These are phyloP conservation scores for Hydrolagus affinis DNA, from an alignment of 2,113 vertebrate genomes.

Conservation along the genomic window DNA sequence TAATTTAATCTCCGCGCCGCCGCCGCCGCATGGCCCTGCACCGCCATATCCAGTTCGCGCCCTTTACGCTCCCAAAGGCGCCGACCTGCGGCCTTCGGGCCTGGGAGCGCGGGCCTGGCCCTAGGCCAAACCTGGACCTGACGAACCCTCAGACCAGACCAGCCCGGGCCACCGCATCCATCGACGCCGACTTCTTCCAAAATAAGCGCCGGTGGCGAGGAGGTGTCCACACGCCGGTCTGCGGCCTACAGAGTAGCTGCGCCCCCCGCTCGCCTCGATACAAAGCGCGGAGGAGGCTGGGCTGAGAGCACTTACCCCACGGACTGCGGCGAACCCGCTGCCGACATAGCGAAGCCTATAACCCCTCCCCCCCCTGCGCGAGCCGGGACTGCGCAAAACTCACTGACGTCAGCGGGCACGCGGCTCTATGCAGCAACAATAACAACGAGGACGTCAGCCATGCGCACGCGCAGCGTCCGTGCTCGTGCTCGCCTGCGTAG, in stretches of 20 bases:
- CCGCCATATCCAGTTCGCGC: too few species aligned
- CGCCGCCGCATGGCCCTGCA: too few species aligned
- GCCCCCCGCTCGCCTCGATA: too few species aligned
- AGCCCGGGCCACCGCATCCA: neutral
- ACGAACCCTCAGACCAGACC: neutral
- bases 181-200: too few species aligned
- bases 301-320: neutral
- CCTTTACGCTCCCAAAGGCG: neutral
- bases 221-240: too few species aligned
- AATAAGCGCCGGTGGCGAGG: neutral
- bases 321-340: neutral
- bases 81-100: too few species aligned
- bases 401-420: neutral
- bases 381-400: neutral
- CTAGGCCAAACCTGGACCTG: neutral
- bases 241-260: too few species aligned
- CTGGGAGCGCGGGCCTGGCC: too few species aligned
- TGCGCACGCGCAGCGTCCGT: neutral
- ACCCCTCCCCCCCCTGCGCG: neutral
- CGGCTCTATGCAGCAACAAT: neutral
- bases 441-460: neutral
- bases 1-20: too few species aligned
- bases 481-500: neutral
- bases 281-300: neutral
- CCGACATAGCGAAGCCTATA: conserved; percentile 2